phyloP scores from a whole-genome alignment of 53 echinoderm and acorn worm genomes.

The Stichopus horrens region DNA sequence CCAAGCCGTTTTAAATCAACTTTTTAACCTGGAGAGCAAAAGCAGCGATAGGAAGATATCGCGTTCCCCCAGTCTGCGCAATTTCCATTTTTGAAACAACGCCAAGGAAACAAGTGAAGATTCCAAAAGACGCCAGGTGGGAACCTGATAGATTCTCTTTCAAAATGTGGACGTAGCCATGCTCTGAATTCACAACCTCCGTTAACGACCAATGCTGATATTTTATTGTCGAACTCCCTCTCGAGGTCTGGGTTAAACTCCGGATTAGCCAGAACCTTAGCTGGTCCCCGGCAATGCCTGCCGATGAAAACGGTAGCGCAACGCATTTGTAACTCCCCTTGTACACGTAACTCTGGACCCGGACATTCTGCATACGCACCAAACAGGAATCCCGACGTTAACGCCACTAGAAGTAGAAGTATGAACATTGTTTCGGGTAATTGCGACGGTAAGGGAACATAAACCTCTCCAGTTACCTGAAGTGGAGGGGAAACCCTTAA shows the following conservation, averaged over 20 bases:
- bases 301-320: conserved; percentile 16
- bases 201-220: neutral
- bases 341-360: neutral
- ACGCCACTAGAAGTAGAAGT: too few species aligned
- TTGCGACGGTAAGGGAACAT: too few species aligned
- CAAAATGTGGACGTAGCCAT: neutral
- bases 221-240: conserved; percentile 7
- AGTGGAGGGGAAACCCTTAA: too few species aligned
- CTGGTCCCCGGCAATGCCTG: neutral
- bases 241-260: neutral
- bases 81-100: conserved; percentile 3
- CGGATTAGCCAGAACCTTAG: neutral
- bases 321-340: neutral
- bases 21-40: neutral
- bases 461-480: too few species aligned
- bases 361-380: neutral
- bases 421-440: too few species aligned
- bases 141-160: neutral
- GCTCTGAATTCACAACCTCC: conserved; percentile 13
- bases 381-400: neutral
- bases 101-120: conserved; percentile 21
- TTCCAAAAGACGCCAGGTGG: conserved; percentile 29
- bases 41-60: conserved; percentile 3
- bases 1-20: too few species aligned
- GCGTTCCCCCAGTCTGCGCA: conserved; percentile 15